Conservation (phyloP, 2,113 vertebrate species). For the Scatophagus argus region DNA sequence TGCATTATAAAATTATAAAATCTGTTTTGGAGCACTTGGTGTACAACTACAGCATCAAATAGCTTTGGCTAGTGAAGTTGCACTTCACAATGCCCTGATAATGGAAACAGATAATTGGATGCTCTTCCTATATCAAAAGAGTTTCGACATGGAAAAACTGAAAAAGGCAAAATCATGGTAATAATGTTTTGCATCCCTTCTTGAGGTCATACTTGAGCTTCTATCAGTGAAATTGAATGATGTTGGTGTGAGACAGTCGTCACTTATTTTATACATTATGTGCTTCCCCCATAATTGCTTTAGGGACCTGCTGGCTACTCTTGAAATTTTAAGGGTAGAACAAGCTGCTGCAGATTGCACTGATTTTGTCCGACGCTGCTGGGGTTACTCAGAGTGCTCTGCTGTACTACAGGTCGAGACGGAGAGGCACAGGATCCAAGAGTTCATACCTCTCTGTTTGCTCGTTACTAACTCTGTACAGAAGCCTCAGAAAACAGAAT, state of each 20-base stretch:
- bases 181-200: no score
- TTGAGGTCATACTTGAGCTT: slow-evolving; percentile 22
- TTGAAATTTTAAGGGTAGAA: slow-evolving; percentile 26
- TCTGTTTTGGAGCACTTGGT: no score
- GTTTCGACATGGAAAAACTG: neutral
- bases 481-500: slow-evolving; percentile 37
- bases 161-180: no score
- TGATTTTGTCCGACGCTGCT: slow-evolving; percentile 38
- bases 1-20: no score
- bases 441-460: neutral
- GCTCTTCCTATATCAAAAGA: neutral
- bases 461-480: slow-evolving; percentile 40
- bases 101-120: neutral
- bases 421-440: neutral
- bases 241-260: slow-evolving; percentile 48
- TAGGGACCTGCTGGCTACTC: slow-evolving; percentile 26
- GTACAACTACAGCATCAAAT: neutral
- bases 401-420: slow-evolving; percentile 8
- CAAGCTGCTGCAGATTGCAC: slow-evolving; percentile 18
- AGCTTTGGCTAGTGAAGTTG: neutral
- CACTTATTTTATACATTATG: slow-evolving; percentile 33
- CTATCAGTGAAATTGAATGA: slow-evolving; percentile 23
- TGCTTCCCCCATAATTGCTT: slow-evolving; percentile 49
- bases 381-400: slow-evolving; percentile 36
- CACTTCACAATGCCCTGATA: neutral